Conservation (phyloP, 2,888 invertebrate genomes). For the Ochropleura leucogaster region DNA sequence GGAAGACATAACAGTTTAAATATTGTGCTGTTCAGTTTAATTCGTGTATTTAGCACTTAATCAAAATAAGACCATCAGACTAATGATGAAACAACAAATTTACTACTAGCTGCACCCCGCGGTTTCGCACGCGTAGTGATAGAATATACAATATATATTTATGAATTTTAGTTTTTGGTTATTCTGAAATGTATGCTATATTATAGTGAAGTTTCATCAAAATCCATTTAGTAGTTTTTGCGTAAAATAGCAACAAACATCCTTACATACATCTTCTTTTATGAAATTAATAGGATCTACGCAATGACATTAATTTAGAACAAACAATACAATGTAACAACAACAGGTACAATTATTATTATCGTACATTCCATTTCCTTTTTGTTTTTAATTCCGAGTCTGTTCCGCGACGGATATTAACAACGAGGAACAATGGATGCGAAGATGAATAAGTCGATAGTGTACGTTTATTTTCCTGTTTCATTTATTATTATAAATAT, state of each 20-base stretch:
- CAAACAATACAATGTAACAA: constrained; percentile 33
- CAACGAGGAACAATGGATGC: constrained; percentile 62
- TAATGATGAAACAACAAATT: background rate
- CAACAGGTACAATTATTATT: constrained; percentile 53
- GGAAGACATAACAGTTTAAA: background rate
- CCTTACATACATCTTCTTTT: too few species aligned
- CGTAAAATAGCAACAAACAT: too few species aligned
- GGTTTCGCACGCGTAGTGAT: too few species aligned
- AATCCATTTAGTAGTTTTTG: too few species aligned
- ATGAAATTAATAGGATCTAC: too few species aligned
- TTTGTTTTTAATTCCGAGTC: constrained; percentile 62
- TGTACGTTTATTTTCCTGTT: constrained; percentile 47
- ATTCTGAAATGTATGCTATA: too few species aligned
- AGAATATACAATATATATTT: too few species aligned
- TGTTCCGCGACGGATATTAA: constrained; percentile 69
- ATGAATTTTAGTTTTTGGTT: too few species aligned
- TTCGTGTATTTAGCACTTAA: background rate
- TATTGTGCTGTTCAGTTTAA: background rate
- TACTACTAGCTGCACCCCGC: background rate
- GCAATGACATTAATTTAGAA: constrained; percentile 7
- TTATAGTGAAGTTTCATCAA: too few species aligned
- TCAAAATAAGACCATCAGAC: background rate
- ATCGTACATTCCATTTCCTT: constrained; percentile 63
- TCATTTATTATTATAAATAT: constrained; percentile 23
- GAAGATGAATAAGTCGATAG: constrained; percentile 58